Evolutionary conservation across 2,113 vertebrate genomes (phyloP), one percentile per base, ranked within the genome.

Genomic region (Hymenochirus boettgeri): DNA sequence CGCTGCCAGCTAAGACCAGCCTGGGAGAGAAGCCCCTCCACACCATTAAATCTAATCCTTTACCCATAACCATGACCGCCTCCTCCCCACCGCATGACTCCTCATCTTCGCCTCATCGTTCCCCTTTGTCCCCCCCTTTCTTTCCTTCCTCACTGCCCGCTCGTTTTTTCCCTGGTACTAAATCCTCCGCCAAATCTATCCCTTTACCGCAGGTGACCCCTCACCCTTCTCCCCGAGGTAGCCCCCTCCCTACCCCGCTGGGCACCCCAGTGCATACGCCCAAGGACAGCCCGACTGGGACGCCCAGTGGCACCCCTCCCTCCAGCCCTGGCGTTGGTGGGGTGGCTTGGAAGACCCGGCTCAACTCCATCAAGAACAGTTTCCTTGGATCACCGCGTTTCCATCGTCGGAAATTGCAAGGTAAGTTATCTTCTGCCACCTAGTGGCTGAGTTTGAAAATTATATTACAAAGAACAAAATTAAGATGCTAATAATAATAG

Each of bases 301-400:
- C 84, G 21, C 83, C 83, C 0, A 80, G 79, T 2, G 82, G 91
- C 19, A 93, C 93, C 2, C 92, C 93, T 1, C 92, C 92, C 19
- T 92, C 91, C 70, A 94, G 93, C 75, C 93, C 93, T 0, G 93
- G 92, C 12, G 91, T 90, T 46, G 89, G 91, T 4, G 87, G 90
- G 71, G 89, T 93, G 63, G 91, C 90, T 75, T 96, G 93, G 93
- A 90, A 90, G 81, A 93, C 89, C 62, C 91, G 93, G 24, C 90
- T 95, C 76, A 96, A 93, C 78, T 96, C 92, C 39, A 92, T 95
- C 78, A 94, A 93, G 79, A 96, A 95, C 83, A 95, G 92, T 78
- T 86, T 96, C 72, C 80, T 96, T 72, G 93, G 93, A 24, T 96
- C 93, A 0, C 93, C 92, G 1, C 90, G 92, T 21, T 95, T 96